Evolutionary conservation across 2,113 vertebrate genomes (phyloP), one percentile per base, ranked within the genome.

Genomic region (Casuarius casuarius): DNA sequence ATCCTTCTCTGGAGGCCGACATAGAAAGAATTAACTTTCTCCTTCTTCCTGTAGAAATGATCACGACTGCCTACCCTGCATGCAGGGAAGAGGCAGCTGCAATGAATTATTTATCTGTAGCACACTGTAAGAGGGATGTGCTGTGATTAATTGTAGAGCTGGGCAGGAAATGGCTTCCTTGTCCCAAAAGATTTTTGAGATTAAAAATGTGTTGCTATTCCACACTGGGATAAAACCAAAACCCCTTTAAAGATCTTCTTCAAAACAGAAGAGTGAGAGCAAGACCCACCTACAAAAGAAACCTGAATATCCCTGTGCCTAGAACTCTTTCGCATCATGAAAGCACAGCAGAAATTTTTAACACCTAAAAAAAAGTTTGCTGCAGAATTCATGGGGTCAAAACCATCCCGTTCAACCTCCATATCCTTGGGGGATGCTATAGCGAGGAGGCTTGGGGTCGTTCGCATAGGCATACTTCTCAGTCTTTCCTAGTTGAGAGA

Each of bases 51-150:
- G 49, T 80, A 70, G 87, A 73, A 95, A 77, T 80, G 5, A 92
- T 87, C 81, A 85, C 66, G 93, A 89, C 77, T 85, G 52, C 87
- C 49, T 91, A 76, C 40, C 35, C 77, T 19, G 33, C 63, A 70
- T 70, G 26, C 66, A 91, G 49, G 26, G 44, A 68, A 92, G 58
- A 82, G 52, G 40, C 91, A 93, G 62, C 86, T 87, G 70, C 82
- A 92, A 75, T 94, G 77, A 91, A 94, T 91, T 94, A 94, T 94
- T 96, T 94, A 83, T 94, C 87, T 73, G 67, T 74, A 94, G 26
- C 23, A 51, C 74, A 70, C 40, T 86, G 48, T 92, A 85, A 92
- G 76, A 94, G 54, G 54, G 74, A 94, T 94, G 71, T 77, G 63
- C 84, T 89, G 29, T 95, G 74, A 92, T 95, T 95, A 94, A 92